Base-by-base conservation (phyloP, 2,888 invertebrate genomes). In the Drosophila tripunctata region DNA sequence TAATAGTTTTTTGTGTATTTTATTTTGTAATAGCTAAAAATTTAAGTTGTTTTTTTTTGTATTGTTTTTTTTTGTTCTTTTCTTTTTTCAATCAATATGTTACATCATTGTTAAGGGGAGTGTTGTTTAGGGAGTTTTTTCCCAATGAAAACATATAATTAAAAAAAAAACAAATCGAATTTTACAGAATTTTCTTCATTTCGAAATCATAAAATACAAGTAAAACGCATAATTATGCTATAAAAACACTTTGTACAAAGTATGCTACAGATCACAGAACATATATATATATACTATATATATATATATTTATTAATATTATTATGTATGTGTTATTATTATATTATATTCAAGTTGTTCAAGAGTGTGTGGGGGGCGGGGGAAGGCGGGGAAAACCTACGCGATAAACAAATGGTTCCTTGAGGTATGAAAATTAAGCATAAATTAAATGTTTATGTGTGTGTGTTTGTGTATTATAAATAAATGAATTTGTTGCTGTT, bases 251-350 rank as follows among this genome's bases (percentile, higher is more conserved):
- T 90, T 90, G 89, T 90, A 90, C 90, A 90, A 90, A 90, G 89
- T 90, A 90, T 90, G 87, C 90, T 90, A 91, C 90, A 89, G 90
- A 91, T 91, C 91, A 91, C 91, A 91, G 91, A 91, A 90, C 89
- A 90, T 89, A 88, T 88, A 78, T 77, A 52, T 83, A 75, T 79
- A 70, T 77, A 52, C 70, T 88, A 78, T 77, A 52, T 83, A 75
- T 79, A 70, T 77, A 52, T 72, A 47, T 70, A 73, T 73, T 60
- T 62, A 74, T 74, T 78, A 78, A 55, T 61, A 73, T 72, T 75
- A 76, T 76, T 75, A 77, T 74, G n/a, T n/a, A n/a, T n/a, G n/a
- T n/a, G n/a, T n/a, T n/a, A n/a, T 63, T 62, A 61, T 61, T 58
- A 67, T 56, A 78, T 64, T 65, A 67, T 69, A 74, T 62, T 72